Evolutionary conservation across 2,797 vertebrate genomes (phyloP).

Genomic region (Phyllotis vaccarum): DNA sequence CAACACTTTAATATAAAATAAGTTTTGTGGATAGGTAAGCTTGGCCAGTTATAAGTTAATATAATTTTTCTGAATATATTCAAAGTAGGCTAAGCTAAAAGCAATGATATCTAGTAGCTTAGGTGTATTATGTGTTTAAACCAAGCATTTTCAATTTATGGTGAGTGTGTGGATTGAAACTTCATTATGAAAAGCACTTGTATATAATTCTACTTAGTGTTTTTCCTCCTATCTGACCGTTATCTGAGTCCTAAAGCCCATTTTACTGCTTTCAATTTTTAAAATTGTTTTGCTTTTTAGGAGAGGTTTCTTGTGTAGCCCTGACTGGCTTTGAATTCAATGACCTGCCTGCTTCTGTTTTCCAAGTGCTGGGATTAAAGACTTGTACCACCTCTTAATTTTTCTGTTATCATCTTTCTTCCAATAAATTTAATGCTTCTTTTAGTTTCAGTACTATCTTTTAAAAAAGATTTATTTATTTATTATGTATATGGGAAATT

Average conservation of each 20-base stretch:
- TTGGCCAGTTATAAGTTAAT: background rate
- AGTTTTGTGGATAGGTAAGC: background rate
- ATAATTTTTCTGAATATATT: background rate
- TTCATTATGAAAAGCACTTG: background rate
- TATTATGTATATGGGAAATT: background rate
- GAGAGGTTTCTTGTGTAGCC: background rate
- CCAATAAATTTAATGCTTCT: background rate
- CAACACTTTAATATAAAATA: constrained; percentile 16
- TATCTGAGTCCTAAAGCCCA: background rate
- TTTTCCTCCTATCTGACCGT: background rate
- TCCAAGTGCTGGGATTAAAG: background rate
- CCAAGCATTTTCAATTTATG: background rate
- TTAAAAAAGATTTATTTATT: background rate
- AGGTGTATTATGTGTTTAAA: background rate
- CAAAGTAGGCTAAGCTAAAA: background rate
- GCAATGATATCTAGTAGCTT: background rate
- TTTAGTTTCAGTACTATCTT: background rate
- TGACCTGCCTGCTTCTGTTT: background rate
- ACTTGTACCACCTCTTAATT: background rate
- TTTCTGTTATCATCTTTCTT: background rate
- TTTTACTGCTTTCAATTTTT: background rate
- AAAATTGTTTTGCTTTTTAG: background rate
- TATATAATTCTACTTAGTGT: background rate
- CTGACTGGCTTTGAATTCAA: background rate
- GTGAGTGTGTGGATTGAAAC: background rate